A percentile compares a stretch with the other conserved stretches of the same genome.
Evolutionary conservation across 2,888 invertebrate species (phyloP).

Genomic region (Argynnis bischoffii): DNA sequence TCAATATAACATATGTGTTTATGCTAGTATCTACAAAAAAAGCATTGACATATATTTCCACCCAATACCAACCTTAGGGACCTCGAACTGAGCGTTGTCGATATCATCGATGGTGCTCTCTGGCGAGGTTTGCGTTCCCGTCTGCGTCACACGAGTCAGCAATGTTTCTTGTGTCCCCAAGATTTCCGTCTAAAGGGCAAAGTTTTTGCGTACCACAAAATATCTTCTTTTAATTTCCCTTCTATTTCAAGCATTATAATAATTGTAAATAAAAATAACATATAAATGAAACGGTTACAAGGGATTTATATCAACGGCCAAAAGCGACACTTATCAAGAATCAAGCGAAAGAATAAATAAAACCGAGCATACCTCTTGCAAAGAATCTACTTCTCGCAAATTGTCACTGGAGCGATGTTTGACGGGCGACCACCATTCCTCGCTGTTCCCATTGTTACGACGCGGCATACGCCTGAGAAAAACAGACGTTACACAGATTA

Average conservation of each 20-base stretch:
- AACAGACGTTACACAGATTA: neutral
- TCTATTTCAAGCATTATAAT: conserved; percentile 12
- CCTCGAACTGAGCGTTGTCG: conserved; percentile 28
- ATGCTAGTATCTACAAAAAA: conserved; percentile 14
- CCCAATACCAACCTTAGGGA: conserved; percentile 27
- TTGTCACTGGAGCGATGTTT: conserved; percentile 66
- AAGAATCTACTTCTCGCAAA: conserved; percentile 54
- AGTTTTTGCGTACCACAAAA: conserved; percentile 17
- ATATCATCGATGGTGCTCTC: conserved; percentile 55
- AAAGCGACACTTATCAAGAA: conserved; percentile 16
- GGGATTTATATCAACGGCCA: conserved; percentile 15
- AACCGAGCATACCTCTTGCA: conserved; percentile 55
- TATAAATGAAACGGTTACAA: conserved; percentile 5
- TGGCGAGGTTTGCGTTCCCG: conserved; percentile 88
- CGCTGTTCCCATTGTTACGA: conserved; percentile 68
- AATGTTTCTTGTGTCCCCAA: conserved; percentile 48
- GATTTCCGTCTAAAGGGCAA: conserved; percentile 52
- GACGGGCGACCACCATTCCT: conserved; percentile 69
- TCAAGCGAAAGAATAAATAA: neutral
- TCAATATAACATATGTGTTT: neutral
- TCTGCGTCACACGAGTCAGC: conserved; percentile 75
- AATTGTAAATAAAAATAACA: conserved; percentile 5
- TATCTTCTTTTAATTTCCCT: conserved; percentile 1
- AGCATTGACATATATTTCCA: conserved; percentile 9
- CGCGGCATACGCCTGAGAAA: conserved; percentile 52